Base-by-base conservation (phyloP, 2,113 vertebrate species). In the Suncus etruscus region DNA sequence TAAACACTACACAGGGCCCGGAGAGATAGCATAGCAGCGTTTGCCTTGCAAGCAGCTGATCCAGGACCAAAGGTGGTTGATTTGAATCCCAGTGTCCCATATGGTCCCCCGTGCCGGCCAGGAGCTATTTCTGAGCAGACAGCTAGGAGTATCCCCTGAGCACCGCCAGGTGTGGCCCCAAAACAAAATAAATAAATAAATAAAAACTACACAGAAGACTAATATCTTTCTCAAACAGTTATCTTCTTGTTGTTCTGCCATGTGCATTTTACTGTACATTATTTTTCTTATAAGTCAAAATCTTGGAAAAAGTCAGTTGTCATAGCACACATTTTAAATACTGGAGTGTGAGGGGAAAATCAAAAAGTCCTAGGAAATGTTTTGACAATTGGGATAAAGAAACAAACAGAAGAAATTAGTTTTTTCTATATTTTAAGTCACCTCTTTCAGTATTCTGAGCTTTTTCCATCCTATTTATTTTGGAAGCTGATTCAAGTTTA, bases 281-380 rank as follows among this genome's bases (percentile, higher is more conserved):
- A 65, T 89, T 92, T 93, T 94, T 90, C 61, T 92, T 91, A 9
- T 89, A 78, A 93, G 89, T 92, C 70, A 32, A 82, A 65, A 24
- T 24, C 84, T 94, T 84, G 90, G 75, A 90, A 94, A 91, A 94
- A 15, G 90, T 82, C 50, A 82, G 70, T 61, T 82, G 32, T 87
- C 32, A n/a, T 65, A 29, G n/a, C 4, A 32, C 50, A 32, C 2
- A 58, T 72, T 68, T 81, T n/a, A 77, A 76, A 76, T 58, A 78
- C 16, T 89, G 47, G 18, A 25, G 32, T 66, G 12, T 82, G 48
- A 82, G 72, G 32, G 14, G 8, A 83, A 91, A 79, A 65, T 29
- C 82, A 10, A 48, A 66, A 25, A 88, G 76, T 80, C 31, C 25
- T 88, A 88, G 68, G 48, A 6, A 89, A 51, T 74, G 29, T 66